Conservation (phyloP, 2,888 invertebrate genomes). For the Acronicta aceris region DNA sequence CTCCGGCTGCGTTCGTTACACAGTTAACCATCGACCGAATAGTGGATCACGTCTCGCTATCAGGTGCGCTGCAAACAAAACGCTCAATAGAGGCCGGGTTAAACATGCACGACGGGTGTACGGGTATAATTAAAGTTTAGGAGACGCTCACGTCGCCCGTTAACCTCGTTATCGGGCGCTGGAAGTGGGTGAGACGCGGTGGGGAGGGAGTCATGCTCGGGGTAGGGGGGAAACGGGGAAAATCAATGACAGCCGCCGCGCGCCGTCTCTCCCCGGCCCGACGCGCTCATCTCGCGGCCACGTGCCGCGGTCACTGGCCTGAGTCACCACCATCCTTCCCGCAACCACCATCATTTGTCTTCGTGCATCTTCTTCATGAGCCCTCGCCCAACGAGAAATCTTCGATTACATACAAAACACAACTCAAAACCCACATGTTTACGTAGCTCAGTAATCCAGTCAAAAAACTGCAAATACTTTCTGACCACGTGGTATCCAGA, state of each 20-base stretch:
- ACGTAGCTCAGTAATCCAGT: conserved; percentile 7
- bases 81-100: conserved; percentile 86
- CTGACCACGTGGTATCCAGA: conserved; percentile 34
- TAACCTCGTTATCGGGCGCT: conserved; percentile 90
- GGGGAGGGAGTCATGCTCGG: conserved; percentile 79
- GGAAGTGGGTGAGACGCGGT: conserved; percentile 89
- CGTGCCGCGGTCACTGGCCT: conserved; percentile 88
- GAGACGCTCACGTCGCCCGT: conserved; percentile 90
- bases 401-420: conserved; percentile 5
- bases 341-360: conserved; percentile 58
- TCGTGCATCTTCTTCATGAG: conserved; percentile 39
- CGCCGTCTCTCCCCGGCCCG: conserved; percentile 87
- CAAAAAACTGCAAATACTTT: conserved; percentile 5
- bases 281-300: conserved; percentile 88
- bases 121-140: conserved; percentile 89
- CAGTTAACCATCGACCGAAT: conserved; percentile 76
- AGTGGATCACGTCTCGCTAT: conserved; percentile 82
- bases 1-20: conserved; percentile 77
- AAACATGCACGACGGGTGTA: conserved; percentile 89
- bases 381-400: conserved; percentile 26
- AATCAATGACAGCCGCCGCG: conserved; percentile 89
- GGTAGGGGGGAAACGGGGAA: conserved; percentile 83
- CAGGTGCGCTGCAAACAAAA: conserved; percentile 87
- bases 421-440: conserved; percentile 1
- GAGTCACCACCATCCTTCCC: conserved; percentile 70